Evolutionary conservation across 2,888 invertebrate genomes (phyloP).

Genomic region (Trilocha varians): DNA sequence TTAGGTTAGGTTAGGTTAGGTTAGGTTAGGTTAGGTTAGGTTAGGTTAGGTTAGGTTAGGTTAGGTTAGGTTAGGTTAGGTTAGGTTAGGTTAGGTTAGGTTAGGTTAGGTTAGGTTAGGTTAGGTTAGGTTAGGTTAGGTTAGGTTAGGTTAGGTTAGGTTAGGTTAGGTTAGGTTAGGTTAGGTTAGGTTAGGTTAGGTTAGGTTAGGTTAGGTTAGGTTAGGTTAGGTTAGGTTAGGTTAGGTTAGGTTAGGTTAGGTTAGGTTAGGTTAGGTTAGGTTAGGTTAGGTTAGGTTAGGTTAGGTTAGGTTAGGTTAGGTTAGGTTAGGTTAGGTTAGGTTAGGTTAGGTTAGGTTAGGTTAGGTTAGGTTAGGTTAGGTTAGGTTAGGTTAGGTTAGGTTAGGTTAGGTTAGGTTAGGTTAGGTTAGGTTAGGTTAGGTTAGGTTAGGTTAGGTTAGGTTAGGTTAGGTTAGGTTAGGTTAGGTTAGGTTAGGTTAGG

Average conservation of each 20-base stretch:
- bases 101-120: constrained; percentile 10
- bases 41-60: constrained; percentile 12
- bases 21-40: constrained; percentile 10
- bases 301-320: constrained; percentile 5
- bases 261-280: constrained; percentile 6
- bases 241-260: constrained; percentile 6
- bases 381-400: not conserved
- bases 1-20: constrained; percentile 10
- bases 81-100: constrained; percentile 17
- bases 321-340: constrained; percentile 6
- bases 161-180: constrained; percentile 5
- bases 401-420: constrained; percentile 3
- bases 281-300: constrained; percentile 5
- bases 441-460: constrained; percentile 1
- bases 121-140: constrained; percentile 8
- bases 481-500: not conserved
- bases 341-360: constrained; percentile 2
- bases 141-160: constrained; percentile 6
- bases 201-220: constrained; percentile 12
- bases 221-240: constrained; percentile 8
- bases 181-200: constrained; percentile 10
- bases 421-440: not conserved
- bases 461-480: not conserved
- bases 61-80: constrained; percentile 13
- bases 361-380: not conserved